Evolutionary conservation across 2,888 invertebrate genomes (phyloP), one percentile per base, ranked within the genome.

Genomic region (Uloborus plumipes): DNA sequence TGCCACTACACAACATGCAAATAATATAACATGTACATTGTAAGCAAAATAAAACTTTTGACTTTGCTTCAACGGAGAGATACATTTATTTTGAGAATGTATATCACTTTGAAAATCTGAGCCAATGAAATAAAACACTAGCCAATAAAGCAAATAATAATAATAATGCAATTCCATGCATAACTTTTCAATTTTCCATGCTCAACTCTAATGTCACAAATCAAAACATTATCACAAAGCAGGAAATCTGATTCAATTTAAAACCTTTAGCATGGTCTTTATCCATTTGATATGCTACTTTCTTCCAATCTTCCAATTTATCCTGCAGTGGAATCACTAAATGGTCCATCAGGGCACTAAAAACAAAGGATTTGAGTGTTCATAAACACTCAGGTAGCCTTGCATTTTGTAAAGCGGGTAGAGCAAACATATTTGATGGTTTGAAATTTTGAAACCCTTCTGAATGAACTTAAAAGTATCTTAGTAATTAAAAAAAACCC

Each of bases 231-330:
- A 9, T 18, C 20, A 39, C 26, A 39, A 26, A 64, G 39, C 20
- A n/a, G 15, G 64, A 22, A 16, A 61, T 22, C 26, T 61, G 18
- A 14, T 65, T 14, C 47, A 4, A 31, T 39, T 39, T 53, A 73
- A 87, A 89, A 93, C 93, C 94, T 93, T 94, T 95, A 88, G 94
- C 93, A 90, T 95, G 95, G 88, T 95, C 95, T 89, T 95, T 95
- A 89, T 96, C 96, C 88, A 97, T 91, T 88, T 93, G 93, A 86
- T 93, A 91, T 84, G 94, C 93, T 84, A 93, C 92, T 89, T 93
- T 94, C 89, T 94, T 94, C 96, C 96, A 97, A 89, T 96, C 96
- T 90, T 95, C 95, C 87, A 95, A 89, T 90, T 94, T 94, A 87
- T 95, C 95, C 90, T 95, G 95, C 85, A 96, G 90, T 84, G 95